These are phyloP conservation scores for Ichneumon xanthorius DNA, from an alignment of 2,888 invertebrate genomes.

Conservation along the genomic window DNA sequence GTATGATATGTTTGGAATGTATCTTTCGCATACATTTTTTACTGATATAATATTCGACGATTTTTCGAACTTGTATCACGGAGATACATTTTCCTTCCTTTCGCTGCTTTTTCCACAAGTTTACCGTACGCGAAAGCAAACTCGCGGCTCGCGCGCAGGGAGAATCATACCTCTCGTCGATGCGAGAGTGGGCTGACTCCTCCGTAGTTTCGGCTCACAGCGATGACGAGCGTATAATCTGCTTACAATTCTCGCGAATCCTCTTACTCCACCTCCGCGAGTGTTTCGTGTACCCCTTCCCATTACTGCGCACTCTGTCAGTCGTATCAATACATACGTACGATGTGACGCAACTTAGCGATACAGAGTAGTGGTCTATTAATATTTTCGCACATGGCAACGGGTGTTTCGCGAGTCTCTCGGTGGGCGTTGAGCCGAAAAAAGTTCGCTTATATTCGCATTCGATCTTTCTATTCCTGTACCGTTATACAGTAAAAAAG, in stretches of 20 bases:
- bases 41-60: neutral
- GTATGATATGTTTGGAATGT: no score
- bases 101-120: neutral
- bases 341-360: slow-evolving; percentile 7
- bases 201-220: slow-evolving; percentile 55
- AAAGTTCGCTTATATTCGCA: slow-evolving; percentile 11
- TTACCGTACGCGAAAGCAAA: slow-evolving; percentile 26
- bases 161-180: slow-evolving; percentile 18
- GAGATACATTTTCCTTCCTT: neutral
- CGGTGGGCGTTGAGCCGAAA: neutral
- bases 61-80: neutral
- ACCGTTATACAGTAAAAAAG: no score
- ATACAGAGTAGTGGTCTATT: neutral
- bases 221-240: slow-evolving; percentile 68
- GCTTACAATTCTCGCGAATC: slow-evolving; percentile 70
- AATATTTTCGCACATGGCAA: slow-evolving; percentile 5
- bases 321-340: slow-evolving; percentile 21
- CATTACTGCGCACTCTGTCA: neutral
- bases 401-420: slow-evolving; percentile 1
- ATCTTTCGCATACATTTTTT: neutral
- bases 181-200: slow-evolving; percentile 19
- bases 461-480: slow-evolving; percentile 12
- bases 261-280: slow-evolving; percentile 66
- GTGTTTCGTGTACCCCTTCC: neutral
- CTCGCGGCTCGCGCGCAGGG: slow-evolving; percentile 6